These are phyloP conservation scores for Mobula hypostoma DNA, from an alignment of 2,113 vertebrate genomes.

Conservation along the genomic window DNA sequence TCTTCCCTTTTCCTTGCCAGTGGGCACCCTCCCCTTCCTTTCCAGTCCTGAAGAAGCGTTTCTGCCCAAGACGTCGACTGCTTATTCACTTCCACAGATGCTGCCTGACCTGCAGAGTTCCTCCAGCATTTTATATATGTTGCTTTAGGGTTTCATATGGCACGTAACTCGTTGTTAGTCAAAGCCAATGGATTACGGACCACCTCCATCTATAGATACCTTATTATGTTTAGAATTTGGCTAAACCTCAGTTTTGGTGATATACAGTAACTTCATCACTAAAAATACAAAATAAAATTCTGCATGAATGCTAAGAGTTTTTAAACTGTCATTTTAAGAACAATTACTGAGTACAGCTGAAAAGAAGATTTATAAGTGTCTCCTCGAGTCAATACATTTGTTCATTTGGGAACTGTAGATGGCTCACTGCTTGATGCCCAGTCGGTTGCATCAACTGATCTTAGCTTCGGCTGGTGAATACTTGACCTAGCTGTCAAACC, in stretches of 20 bases:
- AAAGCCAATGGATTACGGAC: neutral
- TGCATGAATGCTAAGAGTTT: neutral
- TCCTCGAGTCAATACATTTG: neutral
- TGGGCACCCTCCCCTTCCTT: no score
- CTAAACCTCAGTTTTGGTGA: neutral
- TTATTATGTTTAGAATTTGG: neutral
- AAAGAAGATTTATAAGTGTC: neutral
- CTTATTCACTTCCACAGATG: no score
- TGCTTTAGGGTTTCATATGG: neutral
- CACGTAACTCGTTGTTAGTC: neutral
- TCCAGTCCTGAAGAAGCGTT: no score
- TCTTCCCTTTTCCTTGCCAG: no score
- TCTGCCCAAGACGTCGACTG: no score
- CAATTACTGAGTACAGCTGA: neutral
- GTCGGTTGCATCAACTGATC: neutral
- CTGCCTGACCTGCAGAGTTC: no score
- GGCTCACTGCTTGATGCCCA: neutral
- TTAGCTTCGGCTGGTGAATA: neutral
- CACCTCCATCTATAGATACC: neutral
- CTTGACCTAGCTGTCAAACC: neutral
- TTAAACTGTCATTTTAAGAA: neutral
- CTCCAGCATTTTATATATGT: no score
- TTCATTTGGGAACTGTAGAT: neutral
- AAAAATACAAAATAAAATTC: neutral
- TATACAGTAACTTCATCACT: neutral